phyloP scores from a whole-genome alignment of 2,797 vertebrate genomes.

The Myripristis jacobus region DNA sequence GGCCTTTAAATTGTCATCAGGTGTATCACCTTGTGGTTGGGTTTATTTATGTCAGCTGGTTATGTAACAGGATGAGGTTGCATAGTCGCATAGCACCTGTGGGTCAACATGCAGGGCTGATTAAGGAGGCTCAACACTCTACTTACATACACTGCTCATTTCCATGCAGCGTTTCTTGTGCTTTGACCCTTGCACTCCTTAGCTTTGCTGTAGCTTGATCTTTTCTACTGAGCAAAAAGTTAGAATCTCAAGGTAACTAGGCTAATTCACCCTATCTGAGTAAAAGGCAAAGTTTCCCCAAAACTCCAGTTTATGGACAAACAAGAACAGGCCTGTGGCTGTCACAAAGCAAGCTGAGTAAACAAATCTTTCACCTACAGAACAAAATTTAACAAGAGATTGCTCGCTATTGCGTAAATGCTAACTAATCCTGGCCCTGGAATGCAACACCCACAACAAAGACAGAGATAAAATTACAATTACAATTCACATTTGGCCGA shows the following conservation, averaged over 20 bases:
- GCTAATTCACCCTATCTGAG: neutral
- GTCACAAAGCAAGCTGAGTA: slow-evolving; percentile 17
- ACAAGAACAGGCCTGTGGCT: slow-evolving; percentile 11
- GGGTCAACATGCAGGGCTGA: slow-evolving; percentile 33
- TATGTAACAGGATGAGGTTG: slow-evolving; percentile 56
- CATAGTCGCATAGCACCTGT: slow-evolving; percentile 13
- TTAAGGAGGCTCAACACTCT: slow-evolving; percentile 62
- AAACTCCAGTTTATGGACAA: slow-evolving; percentile 15
- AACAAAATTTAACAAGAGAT: slow-evolving; percentile 26
- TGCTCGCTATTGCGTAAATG: slow-evolving; percentile 7
- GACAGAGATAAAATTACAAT: too few relatives aligned
- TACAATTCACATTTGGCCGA: too few relatives aligned
- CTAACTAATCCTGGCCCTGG: neutral
- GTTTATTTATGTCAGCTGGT: slow-evolving; percentile 36
- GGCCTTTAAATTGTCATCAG: neutral
- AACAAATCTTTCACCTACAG: slow-evolving; percentile 29
- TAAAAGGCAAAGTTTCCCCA: neutral
- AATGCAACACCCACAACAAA: neutral
- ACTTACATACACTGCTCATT: slow-evolving; percentile 35
- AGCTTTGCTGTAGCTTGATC: too few relatives aligned
- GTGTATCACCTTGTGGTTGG: slow-evolving; percentile 12
- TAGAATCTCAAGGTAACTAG: too few relatives aligned
- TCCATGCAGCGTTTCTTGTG: slow-evolving; percentile 48
- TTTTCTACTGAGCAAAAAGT: too few relatives aligned
- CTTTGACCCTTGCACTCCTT: slow-evolving; percentile 31